Base-by-base conservation (phyloP, 30 jellyfish, hydroid and myxozoan species). In the Aurelia aurita region DNA sequence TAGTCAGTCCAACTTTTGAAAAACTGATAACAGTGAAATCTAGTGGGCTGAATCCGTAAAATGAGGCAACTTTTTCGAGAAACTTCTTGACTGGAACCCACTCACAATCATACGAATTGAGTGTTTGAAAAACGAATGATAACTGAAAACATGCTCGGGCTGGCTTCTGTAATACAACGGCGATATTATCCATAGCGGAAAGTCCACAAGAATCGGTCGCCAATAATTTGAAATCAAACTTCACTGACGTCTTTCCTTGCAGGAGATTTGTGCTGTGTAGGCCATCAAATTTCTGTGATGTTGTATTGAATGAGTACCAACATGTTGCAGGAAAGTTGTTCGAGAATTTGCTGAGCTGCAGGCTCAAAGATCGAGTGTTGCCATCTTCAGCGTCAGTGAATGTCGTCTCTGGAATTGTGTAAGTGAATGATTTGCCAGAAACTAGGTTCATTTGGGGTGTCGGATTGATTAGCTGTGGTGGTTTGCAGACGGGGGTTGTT, bases 351-450 rank as follows among this genome's bases (percentile, higher is more conserved):
- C 34, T 39, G 57, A 80, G 31, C 16, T 27, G 51, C 67, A 80
- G 53, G 28, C 46, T 46, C 32, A 80, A 23, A 12, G 57, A 77
- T 55, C 87, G 93, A 31, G 93, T 84, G 66, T 71, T 64, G 49
- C 95, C 95, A 59, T 79, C 95, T 86, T 86, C 79, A n/a, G 80
- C 66, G 29, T 72, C 81, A 61, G 65, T 29, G 58, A 86, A 86
- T 8, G 84, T 61, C 26, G 27, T 10, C 0, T 46, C 82, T 5
- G 95, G 95, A 43, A 86, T 86, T 21, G 22, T 31, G 54, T 22
- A 86, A 5, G 65, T 19, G 59, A 72, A 29, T 0, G 65, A 25
- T 23, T 46, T 64, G 65, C 95, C 95, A 74, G 89, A 84, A 46
- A 53, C 47, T 35, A 74, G 19, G 19, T 22, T 22, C 18, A 65